Evolutionary conservation across 1,140 invertebrate genomes (phyloP), one percentile per base, ranked within the genome.

Genomic region (Batillaria attramentaria): DNA sequence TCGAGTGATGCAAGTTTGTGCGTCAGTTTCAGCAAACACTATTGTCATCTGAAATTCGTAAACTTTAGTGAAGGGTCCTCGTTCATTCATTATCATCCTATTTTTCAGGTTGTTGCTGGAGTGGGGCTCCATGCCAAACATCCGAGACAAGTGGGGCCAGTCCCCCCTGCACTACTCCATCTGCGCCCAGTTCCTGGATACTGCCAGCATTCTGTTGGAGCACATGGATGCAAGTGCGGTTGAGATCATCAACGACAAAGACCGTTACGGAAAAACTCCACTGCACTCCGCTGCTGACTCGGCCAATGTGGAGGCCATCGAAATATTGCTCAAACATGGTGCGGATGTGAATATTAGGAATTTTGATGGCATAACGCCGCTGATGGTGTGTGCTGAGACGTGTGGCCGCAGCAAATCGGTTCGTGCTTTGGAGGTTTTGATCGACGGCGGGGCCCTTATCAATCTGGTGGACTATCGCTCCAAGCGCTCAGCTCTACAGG

Each of bases 131-230:
- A 60, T 79, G 46, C 69, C 81, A 18, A 41, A 69, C 20, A 73
- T 79, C 8, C 66, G 79, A 5, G 84, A 85, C 78, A 80, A 81
- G 24, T 85, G 84, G 84, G 83, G 83, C 24, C 84, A 85, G 60
- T 84, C 82, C 0, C 82, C 84, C 0, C 72, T 85, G 24, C 83
- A 82, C 80, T 84, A 81, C 57, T 81, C 82, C 54, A 81, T 85
- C 65, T 57, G 78, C 18, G 78, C 78, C 18, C 82, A 84, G 33
- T 81, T 76, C 46, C 46, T 57, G 33, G 82, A 85, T 24, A 80
- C 82, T 35, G 33, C 33, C 78, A 95, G 92, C 3, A 95, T 95
- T 54, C 2, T 75, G 3, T 24, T 75, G 13, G 73, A 62, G 13
- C 72, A 82, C n/a, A 35, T 85, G n/a, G 72, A 81, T n/a, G 31